phyloP scores from a whole-genome alignment of 64 coral and sea anemone species.

The Montipora foliosa region DNA sequence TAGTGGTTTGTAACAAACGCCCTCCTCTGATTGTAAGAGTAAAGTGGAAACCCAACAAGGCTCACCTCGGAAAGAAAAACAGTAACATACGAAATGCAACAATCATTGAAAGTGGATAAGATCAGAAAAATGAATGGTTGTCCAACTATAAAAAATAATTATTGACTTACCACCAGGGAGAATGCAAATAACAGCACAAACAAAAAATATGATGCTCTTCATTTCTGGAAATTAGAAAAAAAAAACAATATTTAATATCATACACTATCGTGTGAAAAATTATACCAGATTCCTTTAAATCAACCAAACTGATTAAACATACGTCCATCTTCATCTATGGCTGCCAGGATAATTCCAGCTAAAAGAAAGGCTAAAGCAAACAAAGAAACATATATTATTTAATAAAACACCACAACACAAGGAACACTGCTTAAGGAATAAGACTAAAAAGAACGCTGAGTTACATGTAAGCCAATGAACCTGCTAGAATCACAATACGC shows the following conservation, averaged over 20 bases:
- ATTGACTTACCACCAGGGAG: slow-evolving; percentile 89
- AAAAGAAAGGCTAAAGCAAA: slow-evolving; percentile 81
- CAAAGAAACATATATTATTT: background rate
- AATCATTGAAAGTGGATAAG: no score
- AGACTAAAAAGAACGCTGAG: no score
- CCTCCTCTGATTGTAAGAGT: no score
- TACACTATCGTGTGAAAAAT: background rate
- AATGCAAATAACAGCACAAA: slow-evolving; percentile 96
- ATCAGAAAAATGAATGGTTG: background rate
- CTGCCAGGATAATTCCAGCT: slow-evolving; percentile 83
- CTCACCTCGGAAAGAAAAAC: no score
- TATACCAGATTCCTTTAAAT: background rate
- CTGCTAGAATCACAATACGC: no score
- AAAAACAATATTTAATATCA: background rate
- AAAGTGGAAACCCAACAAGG: no score
- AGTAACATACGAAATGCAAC: no score
- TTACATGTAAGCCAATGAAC: no score
- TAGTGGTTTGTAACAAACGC: no score
- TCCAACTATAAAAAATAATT: background rate
- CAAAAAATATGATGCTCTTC: slow-evolving; percentile 94
- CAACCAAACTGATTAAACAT: slow-evolving; percentile 16
- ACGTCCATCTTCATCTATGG: slow-evolving; percentile 63
- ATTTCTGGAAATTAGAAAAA: slow-evolving; percentile 56
- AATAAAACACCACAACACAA: no score
- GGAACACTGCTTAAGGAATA: no score